phyloP scores from a whole-genome alignment of 2,113 vertebrate genomes.

The Carollia perspicillata region DNA sequence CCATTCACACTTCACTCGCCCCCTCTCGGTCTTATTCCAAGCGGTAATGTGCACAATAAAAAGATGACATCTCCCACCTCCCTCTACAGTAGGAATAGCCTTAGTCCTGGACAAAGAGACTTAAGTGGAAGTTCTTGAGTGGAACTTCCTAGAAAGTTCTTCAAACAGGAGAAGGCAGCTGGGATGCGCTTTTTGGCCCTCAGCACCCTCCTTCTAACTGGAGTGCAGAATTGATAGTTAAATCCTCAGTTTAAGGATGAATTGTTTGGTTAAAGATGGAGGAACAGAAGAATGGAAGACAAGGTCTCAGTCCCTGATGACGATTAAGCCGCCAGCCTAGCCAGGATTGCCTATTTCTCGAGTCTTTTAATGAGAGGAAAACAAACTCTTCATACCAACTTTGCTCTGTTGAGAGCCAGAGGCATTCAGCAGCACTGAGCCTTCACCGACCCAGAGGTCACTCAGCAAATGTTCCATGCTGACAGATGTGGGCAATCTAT shows the following conservation, averaged over 20 bases:
- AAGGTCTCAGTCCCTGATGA: background rate
- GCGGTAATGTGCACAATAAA: background rate
- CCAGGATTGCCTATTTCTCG: background rate
- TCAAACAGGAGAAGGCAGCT: background rate
- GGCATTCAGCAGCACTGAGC: slow-evolving; percentile 86
- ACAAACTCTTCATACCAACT: slow-evolving; percentile 85
- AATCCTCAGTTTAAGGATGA: background rate
- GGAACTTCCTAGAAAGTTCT: background rate
- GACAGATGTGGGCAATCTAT: slow-evolving; percentile 90
- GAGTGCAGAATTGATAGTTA: background rate
- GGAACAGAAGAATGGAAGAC: background rate
- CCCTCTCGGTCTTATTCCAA: background rate
- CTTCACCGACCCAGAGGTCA: slow-evolving; percentile 88
- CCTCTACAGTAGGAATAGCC: background rate
- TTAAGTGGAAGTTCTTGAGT: background rate
- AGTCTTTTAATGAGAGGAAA: background rate
- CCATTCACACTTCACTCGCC: background rate
- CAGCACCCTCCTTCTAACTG: background rate
- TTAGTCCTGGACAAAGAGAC: background rate
- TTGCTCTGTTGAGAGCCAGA: slow-evolving; percentile 85
- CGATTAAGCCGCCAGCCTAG: background rate
- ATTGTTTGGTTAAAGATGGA: background rate
- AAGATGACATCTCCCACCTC: background rate
- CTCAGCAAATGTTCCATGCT: slow-evolving; percentile 90
- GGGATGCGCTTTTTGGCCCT: background rate